A percentile compares a stretch with the other conserved stretches of the same genome.
Conservation (phyloP, 2,888 invertebrate genomes). For the Antheraea yamamai region DNA sequence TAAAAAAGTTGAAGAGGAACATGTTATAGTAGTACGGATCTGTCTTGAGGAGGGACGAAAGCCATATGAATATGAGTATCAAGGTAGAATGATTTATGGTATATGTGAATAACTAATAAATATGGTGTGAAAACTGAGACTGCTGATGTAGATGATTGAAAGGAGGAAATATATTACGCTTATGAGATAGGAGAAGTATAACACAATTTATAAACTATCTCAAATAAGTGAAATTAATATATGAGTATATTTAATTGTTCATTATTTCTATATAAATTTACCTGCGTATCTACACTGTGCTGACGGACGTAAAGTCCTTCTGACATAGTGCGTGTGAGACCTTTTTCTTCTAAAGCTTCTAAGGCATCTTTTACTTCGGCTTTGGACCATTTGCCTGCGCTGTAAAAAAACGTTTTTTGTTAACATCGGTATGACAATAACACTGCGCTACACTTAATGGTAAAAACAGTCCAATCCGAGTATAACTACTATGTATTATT, state of each 20-base stretch:
- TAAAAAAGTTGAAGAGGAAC: too few species aligned
- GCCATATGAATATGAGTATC: too few species aligned
- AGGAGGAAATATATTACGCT: too few species aligned
- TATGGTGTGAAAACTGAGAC: too few species aligned
- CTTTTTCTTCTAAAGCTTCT: constrained; percentile 89
- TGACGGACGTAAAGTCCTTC: constrained; percentile 92
- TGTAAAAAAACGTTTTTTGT: constrained; percentile 49
- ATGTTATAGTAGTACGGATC: too few species aligned
- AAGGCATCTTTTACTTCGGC: constrained; percentile 89
- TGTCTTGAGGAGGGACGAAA: too few species aligned
- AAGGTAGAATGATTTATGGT: too few species aligned
- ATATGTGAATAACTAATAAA: too few species aligned
- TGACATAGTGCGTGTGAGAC: constrained; percentile 92
- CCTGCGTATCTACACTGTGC: constrained; percentile 92
- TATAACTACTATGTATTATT: neutral
- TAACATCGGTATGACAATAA: neutral
- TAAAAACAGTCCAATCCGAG: neutral
- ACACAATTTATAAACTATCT: too few species aligned
- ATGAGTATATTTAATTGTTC: neutral
- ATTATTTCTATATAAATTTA: constrained; percentile 44
- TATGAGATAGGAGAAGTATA: too few species aligned
- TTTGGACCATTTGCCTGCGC: constrained; percentile 90
- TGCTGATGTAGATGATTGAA: too few species aligned
- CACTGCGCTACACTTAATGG: neutral
- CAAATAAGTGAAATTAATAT: neutral